phyloP scores from a whole-genome alignment of 2,797 vertebrate genomes.

The Salmo trutta region DNA sequence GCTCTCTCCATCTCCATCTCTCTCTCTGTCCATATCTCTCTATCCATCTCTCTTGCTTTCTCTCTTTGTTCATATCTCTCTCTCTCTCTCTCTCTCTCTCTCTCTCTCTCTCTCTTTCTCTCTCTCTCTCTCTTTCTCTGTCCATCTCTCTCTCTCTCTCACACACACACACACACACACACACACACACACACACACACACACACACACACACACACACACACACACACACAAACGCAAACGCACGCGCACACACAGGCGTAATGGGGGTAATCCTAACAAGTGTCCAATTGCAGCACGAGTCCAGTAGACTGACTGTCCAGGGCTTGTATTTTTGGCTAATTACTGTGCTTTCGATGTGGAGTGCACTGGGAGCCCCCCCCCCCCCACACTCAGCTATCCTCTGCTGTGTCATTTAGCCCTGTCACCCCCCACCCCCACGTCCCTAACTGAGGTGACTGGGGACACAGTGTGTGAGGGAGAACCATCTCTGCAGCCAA shows the following conservation, averaged over 20 bases:
- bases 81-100: too few species aligned
- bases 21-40: neutral
- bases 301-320: slow-evolving; percentile 64
- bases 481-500: neutral
- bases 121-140: too few species aligned
- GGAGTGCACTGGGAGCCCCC: slow-evolving; percentile 33
- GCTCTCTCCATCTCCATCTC: too few species aligned
- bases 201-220: too few species aligned
- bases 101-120: too few species aligned
- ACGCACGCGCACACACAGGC: too few species aligned
- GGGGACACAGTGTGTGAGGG: neutral
- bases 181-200: too few species aligned
- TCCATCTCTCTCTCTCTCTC: too few species aligned
- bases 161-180: too few species aligned
- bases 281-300: slow-evolving; percentile 67
- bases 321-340: slow-evolving; percentile 74
- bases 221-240: too few species aligned
- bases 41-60: slow-evolving; percentile 30
- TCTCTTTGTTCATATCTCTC: too few species aligned
- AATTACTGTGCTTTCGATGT: slow-evolving; percentile 67
- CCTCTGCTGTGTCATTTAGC: slow-evolving; percentile 6
- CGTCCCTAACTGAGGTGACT: slow-evolving; percentile 10
- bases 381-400: slow-evolving; percentile 34
- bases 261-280: neutral
- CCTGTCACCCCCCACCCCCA: slow-evolving; percentile 35